Conservation (phyloP, 1,140 invertebrate species). For the Eriocheir sinensis region DNA sequence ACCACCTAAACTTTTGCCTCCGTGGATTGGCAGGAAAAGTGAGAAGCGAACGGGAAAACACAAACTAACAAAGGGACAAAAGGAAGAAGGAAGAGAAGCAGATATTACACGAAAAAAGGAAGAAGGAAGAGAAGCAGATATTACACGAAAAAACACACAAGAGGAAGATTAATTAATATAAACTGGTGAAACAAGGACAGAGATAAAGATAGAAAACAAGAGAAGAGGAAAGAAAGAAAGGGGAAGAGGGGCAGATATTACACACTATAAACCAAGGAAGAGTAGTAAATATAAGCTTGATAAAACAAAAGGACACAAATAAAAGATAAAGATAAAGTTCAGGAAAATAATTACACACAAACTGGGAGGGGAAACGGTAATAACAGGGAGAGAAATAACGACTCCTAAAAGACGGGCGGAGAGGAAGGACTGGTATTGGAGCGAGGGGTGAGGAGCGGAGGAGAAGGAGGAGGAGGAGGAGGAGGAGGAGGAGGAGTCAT, state of each 20-base stretch:
- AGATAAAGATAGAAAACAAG: background rate
- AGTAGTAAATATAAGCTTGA: background rate
- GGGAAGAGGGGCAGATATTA: background rate
- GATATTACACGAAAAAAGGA: background rate
- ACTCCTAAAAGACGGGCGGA: background rate
- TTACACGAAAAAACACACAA: background rate
- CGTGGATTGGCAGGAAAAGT: background rate
- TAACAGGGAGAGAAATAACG: background rate
- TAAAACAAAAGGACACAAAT: background rate
- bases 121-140: background rate
- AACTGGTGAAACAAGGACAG: background rate
- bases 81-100: background rate
- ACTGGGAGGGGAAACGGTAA: background rate
- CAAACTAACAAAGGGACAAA: background rate
- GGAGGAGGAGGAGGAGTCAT: background rate
- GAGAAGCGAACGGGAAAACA: background rate
- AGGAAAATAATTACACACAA: background rate
- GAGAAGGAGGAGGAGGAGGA: conserved; percentile 16
- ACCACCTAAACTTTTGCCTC: background rate
- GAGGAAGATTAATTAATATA: background rate
- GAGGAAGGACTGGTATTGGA: too few species aligned
- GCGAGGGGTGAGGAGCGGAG: background rate
- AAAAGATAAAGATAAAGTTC: background rate
- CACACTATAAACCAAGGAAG: background rate
- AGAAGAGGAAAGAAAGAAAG: background rate